Percentiles rank a stretch among this genome's conserved stretches.
These are phyloP conservation scores for Syncerus caffer DNA, from an alignment of 2,797 vertebrate species.

Conservation along the genomic window DNA sequence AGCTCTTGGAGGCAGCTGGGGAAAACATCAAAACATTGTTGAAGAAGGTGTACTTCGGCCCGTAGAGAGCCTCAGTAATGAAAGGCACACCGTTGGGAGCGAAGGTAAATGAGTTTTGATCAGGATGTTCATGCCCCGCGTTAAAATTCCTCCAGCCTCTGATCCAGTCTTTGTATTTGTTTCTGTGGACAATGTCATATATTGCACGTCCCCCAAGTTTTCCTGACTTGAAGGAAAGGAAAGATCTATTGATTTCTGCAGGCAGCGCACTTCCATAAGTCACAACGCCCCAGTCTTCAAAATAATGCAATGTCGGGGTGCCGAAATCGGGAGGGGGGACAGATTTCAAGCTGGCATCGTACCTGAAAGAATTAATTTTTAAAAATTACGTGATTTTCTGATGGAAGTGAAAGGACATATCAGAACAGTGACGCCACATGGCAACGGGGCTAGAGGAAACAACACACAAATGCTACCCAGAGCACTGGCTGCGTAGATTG, in stretches of 20 bases:
- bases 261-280: slow-evolving; percentile 94
- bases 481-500: fast-evolving
- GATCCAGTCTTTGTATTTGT: slow-evolving; percentile 96
- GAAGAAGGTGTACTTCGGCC: slow-evolving; percentile 95
- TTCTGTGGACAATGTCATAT: slow-evolving; percentile 95
- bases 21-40: slow-evolving; percentile 96
- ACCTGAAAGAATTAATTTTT: slow-evolving; percentile 85
- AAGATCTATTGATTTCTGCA: slow-evolving; percentile 89
- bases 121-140: slow-evolving; percentile 96
- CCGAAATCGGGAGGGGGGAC: slow-evolving; percentile 92
- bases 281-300: slow-evolving; percentile 99
- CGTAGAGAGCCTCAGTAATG: slow-evolving; percentile 96
- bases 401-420: background rate
- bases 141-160: slow-evolving; percentile 98
- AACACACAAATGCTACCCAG: background rate
- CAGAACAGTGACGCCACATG: background rate
- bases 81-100: slow-evolving; percentile 95
- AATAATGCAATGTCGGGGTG: slow-evolving; percentile 90
- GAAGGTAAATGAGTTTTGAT: slow-evolving; percentile 98
- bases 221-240: slow-evolving; percentile 98
- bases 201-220: slow-evolving; percentile 98
- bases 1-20: slow-evolving; percentile 87
- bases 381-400: background rate
- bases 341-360: slow-evolving; percentile 89
- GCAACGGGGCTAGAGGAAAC: background rate